These are phyloP conservation scores for Parambassis ranga DNA, from an alignment of 2,797 vertebrate genomes.

Conservation along the genomic window DNA sequence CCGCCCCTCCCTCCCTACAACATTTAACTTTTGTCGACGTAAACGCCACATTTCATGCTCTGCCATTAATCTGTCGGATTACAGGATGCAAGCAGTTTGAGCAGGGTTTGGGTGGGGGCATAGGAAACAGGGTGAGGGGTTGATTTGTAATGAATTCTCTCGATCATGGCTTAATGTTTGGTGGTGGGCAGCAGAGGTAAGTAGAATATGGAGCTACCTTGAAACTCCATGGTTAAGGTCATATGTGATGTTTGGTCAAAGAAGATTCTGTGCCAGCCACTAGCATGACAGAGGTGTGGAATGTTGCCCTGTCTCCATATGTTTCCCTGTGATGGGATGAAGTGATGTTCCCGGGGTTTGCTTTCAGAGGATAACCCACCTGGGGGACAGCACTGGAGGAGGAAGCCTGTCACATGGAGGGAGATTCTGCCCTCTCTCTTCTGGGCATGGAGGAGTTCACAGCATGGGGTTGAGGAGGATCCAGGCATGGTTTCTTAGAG, in stretches of 20 bases:
- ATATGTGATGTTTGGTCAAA: constrained; percentile 3
- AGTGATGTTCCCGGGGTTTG: neutral
- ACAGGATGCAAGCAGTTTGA: constrained; percentile 78
- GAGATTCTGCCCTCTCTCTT: constrained; percentile 31
- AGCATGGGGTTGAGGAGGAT: constrained; percentile 21
- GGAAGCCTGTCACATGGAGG: constrained; percentile 20
- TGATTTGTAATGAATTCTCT: constrained; percentile 71
- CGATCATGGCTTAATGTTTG: constrained; percentile 49
- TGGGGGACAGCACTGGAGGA: constrained; percentile 16
- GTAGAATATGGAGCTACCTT: neutral
- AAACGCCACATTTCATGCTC: constrained; percentile 84
- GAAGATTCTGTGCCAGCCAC: neutral
- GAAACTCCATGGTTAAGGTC: neutral
- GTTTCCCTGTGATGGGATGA: constrained; percentile 3
- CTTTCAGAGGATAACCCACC: constrained; percentile 30
- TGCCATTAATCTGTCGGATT: constrained; percentile 88
- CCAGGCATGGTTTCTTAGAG: constrained; percentile 11
- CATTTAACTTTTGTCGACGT: constrained; percentile 84
- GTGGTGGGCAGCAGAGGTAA: constrained; percentile 15
- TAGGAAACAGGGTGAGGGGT: constrained; percentile 31
- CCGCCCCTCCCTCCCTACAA: constrained; percentile 77
- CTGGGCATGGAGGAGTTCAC: constrained; percentile 33
- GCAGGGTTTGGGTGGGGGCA: constrained; percentile 64
- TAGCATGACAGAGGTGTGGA: neutral
- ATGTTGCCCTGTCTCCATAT: neutral